Conservation (phyloP, 2,797 vertebrate genomes). For the Carcharodon carcharias region DNA sequence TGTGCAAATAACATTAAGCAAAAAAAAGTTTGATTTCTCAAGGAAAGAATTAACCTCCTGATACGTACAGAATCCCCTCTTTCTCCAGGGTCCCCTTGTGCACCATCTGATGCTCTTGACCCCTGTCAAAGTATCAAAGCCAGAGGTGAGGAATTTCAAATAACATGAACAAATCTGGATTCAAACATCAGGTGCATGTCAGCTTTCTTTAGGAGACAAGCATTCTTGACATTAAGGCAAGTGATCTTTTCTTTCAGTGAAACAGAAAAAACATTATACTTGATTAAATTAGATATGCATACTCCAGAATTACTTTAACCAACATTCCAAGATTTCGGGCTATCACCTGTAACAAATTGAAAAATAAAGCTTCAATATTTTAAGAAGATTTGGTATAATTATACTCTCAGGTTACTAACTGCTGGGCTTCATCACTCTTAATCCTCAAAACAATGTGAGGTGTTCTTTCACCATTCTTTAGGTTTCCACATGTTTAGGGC, state of each 20-base stretch:
- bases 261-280: neutral
- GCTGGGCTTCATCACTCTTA: neutral
- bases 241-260: neutral
- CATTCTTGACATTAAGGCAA: neutral
- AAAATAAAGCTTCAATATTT: neutral
- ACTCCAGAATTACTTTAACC: neutral
- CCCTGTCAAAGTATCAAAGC: conserved; percentile 56
- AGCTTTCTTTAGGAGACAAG: neutral
- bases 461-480: neutral
- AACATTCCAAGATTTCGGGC: neutral
- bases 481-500: neutral
- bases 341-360: neutral
- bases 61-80: conserved; percentile 68
- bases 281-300: neutral
- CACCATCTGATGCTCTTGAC: conserved; percentile 59
- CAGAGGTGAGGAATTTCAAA: neutral
- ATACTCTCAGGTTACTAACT: neutral
- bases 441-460: neutral
- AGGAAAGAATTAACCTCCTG: rapidly evolving
- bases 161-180: too few relatives aligned
- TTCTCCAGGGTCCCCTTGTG: conserved; percentile 63
- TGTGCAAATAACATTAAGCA: neutral
- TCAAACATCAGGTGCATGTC: neutral
- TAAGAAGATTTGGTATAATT: conserved; percentile 1
- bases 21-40: neutral